These are phyloP conservation scores for Pagetopsis macropterus DNA, from an alignment of 2,797 vertebrate species.

Conservation along the genomic window DNA sequence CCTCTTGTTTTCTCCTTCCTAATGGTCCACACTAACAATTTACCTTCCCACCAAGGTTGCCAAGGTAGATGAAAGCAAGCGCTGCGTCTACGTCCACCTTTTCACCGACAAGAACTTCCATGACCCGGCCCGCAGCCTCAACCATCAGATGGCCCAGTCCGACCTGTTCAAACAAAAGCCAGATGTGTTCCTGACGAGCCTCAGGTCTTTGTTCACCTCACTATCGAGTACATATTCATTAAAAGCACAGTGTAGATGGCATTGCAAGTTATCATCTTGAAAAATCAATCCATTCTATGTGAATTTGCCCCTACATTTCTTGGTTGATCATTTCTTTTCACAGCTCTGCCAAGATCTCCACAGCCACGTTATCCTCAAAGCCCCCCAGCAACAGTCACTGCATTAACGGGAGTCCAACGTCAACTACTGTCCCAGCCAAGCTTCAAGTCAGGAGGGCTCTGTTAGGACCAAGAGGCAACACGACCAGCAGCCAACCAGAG, in stretches of 20 bases:
- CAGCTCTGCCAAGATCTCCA: constrained; percentile 66
- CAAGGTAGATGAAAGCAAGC: constrained; percentile 86
- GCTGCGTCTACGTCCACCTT: constrained; percentile 87
- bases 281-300: too few species aligned
- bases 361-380: constrained; percentile 48
- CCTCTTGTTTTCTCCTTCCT: not conserved
- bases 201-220: constrained; percentile 66
- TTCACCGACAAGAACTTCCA: constrained; percentile 91
- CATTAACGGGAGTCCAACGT: constrained; percentile 53
- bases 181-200: constrained; percentile 87
- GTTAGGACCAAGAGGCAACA: constrained; percentile 53
- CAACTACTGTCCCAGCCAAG: constrained; percentile 41
- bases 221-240: not conserved
- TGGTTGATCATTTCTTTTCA: constrained; percentile 1
- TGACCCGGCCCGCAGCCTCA: constrained; percentile 87
- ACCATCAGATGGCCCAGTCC: constrained; percentile 89
- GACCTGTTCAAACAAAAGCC: constrained; percentile 93
- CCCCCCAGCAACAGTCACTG: constrained; percentile 40
- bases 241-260: not conserved
- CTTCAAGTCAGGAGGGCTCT: constrained; percentile 59
- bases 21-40: not conserved
- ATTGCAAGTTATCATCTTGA: too few species aligned
- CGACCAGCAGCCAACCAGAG: constrained; percentile 29
- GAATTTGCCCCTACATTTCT: not conserved
- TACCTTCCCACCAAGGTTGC: constrained; percentile 82